phyloP scores from a whole-genome alignment of 2,888 invertebrate genomes.

The Cryptocephalus primarius region DNA sequence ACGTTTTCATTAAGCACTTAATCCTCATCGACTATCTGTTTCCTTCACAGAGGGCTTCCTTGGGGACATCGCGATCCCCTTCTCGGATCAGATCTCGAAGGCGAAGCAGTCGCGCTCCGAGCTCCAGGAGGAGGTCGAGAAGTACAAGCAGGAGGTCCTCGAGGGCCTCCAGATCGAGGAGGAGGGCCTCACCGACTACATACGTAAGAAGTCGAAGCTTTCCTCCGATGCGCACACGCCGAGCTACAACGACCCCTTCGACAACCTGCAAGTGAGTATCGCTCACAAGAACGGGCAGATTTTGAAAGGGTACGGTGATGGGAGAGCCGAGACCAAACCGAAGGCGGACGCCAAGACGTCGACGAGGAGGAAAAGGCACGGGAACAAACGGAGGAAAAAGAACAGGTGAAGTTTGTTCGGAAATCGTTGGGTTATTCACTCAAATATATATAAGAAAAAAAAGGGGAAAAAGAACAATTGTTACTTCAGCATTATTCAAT shows the following conservation, averaged over 20 bases:
- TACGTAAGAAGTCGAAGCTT: slow-evolving; percentile 60
- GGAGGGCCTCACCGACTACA: slow-evolving; percentile 65
- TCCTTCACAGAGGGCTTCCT: slow-evolving; percentile 61
- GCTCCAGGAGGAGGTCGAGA: slow-evolving; percentile 67
- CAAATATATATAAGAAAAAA: too few relatives aligned
- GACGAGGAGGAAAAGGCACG: slow-evolving; percentile 14
- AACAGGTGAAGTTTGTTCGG: slow-evolving; percentile 3
- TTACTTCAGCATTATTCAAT: too few relatives aligned
- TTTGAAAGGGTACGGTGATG: slow-evolving; percentile 9
- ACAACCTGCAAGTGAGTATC: slow-evolving; percentile 12
- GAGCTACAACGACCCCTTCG: slow-evolving; percentile 31
- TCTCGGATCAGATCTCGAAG: slow-evolving; percentile 16
- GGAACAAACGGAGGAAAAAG: slow-evolving; percentile 6
- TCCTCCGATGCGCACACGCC: slow-evolving; percentile 30
- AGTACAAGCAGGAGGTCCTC: slow-evolving; percentile 70
- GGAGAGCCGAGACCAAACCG: neutral
- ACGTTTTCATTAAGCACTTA: neutral
- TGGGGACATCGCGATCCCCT: slow-evolving; percentile 74
- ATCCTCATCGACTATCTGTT: slow-evolving; percentile 3
- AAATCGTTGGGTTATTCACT: too few relatives aligned
- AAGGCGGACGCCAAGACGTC: neutral
- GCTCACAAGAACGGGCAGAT: slow-evolving; percentile 21
- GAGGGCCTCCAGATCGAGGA: slow-evolving; percentile 79
- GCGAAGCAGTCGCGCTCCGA: slow-evolving; percentile 21
- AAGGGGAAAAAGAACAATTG: too few relatives aligned